phyloP scores from a whole-genome alignment of 2,113 vertebrate genomes.

The Anhinga anhinga region DNA sequence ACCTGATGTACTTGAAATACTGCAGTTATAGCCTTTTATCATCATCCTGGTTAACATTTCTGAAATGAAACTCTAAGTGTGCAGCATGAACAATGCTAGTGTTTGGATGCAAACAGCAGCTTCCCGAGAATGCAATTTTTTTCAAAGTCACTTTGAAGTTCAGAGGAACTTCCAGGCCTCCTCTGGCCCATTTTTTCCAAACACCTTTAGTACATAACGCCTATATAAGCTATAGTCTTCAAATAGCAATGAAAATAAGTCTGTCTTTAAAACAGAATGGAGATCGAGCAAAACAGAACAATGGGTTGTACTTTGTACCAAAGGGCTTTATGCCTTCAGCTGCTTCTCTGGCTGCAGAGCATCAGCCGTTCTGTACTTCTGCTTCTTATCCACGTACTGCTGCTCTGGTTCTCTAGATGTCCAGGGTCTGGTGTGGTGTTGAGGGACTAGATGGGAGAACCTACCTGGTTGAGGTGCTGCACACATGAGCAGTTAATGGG shows the following conservation, averaged over 20 bases:
- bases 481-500: accelerated
- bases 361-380: neutral
- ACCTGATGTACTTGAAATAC: neutral
- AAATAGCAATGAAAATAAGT: neutral
- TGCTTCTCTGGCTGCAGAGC: neutral
- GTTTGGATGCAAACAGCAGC: neutral
- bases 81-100: neutral
- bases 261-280: neutral
- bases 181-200: neutral
- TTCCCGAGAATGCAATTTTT: neutral
- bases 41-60: neutral
- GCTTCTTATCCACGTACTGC: accelerated
- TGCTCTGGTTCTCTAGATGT: neutral
- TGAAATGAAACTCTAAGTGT: neutral
- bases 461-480: neutral
- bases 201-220: neutral
- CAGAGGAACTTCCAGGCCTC: neutral
- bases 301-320: neutral
- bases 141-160: neutral
- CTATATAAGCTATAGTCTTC: neutral
- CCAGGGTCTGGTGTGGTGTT: neutral
- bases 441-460: neutral
- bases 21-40: neutral
- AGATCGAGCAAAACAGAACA: neutral
- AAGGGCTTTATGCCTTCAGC: neutral